Evolutionary conservation across 2,888 invertebrate genomes (phyloP).

Genomic region (Balanococcus diminutus): DNA sequence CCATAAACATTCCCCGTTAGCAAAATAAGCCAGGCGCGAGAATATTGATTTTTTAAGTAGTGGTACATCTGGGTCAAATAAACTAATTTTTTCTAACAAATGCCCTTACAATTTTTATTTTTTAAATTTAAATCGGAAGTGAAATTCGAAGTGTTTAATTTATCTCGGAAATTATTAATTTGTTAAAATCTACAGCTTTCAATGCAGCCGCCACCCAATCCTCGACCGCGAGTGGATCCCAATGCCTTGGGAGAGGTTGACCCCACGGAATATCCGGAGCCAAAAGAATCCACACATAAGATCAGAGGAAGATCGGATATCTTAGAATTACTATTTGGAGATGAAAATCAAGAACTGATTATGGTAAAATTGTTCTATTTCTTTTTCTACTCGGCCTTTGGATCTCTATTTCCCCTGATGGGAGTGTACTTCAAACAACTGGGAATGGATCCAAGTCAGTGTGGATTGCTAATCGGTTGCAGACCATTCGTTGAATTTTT

Average conservation of each 20-base stretch:
- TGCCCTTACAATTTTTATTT: constrained; percentile 26
- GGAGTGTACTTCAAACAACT: constrained; percentile 99
- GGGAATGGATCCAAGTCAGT: constrained; percentile 97
- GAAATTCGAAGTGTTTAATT: neutral
- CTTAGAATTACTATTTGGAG: constrained; percentile 79
- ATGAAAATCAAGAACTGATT: constrained; percentile 86
- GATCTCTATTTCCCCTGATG: constrained; percentile 96
- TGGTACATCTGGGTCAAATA: constrained; percentile 45
- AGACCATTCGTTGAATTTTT: constrained; percentile 97
- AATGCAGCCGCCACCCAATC: neutral
- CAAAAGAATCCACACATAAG: constrained; percentile 88
- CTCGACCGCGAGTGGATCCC: constrained; percentile 78
- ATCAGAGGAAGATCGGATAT: constrained; percentile 85
- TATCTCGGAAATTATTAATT: neutral
- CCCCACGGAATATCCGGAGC: constrained; percentile 76
- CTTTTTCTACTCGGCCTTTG: constrained; percentile 99
- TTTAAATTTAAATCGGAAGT: neutral
- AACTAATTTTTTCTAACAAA: constrained; percentile 23
- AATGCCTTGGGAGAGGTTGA: constrained; percentile 86
- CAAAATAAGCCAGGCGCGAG: constrained; percentile 34
- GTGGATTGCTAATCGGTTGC: constrained; percentile 91
- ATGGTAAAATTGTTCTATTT: constrained; percentile 98
- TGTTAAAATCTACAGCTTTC: neutral
- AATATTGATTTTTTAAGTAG: constrained; percentile 44
- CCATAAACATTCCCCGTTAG: neutral